Evolutionary conservation across 2,113 vertebrate species (phyloP).

Genomic region (Limnothrissa miodon): DNA sequence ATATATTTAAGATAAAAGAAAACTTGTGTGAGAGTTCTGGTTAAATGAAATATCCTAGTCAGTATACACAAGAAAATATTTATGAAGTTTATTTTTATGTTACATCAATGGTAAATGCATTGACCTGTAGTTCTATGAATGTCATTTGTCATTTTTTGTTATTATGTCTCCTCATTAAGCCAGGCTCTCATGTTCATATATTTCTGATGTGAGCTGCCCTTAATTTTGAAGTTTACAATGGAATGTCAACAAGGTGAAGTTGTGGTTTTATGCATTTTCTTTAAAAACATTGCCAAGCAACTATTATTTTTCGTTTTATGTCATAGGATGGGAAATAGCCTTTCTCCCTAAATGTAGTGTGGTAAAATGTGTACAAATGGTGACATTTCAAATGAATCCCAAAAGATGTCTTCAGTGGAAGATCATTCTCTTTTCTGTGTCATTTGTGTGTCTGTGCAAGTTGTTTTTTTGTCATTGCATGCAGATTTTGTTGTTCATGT

Average conservation of each 20-base stretch:
- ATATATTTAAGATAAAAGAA: slow-evolving; percentile 3
- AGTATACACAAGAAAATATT: not conserved
- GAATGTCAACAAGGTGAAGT: not conserved
- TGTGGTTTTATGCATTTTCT: not conserved
- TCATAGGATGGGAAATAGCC: not conserved
- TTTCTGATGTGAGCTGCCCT: not conserved
- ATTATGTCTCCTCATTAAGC: not conserved
- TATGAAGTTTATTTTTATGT: slow-evolving; percentile 13
- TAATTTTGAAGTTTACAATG: slow-evolving; percentile 9
- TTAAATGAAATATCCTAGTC: not conserved
- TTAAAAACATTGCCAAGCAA: not conserved
- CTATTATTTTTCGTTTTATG: not conserved
- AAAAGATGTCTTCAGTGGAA: not conserved
- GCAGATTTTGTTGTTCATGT: slow-evolving; percentile 36
- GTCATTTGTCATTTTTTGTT: not conserved
- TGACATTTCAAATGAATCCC: slow-evolving; percentile 27
- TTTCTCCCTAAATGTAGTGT: slow-evolving; percentile 9
- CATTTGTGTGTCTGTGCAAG: not conserved
- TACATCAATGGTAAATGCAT: not conserved
- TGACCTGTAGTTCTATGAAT: not conserved
- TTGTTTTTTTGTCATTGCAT: slow-evolving; percentile 39
- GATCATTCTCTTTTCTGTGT: not conserved
- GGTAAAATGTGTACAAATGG: slow-evolving; percentile 18
- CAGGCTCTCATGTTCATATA: not conserved
- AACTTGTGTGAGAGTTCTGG: not conserved